Conservation (phyloP, 2,797 vertebrate genomes). For the Novumbra hubbsi region DNA sequence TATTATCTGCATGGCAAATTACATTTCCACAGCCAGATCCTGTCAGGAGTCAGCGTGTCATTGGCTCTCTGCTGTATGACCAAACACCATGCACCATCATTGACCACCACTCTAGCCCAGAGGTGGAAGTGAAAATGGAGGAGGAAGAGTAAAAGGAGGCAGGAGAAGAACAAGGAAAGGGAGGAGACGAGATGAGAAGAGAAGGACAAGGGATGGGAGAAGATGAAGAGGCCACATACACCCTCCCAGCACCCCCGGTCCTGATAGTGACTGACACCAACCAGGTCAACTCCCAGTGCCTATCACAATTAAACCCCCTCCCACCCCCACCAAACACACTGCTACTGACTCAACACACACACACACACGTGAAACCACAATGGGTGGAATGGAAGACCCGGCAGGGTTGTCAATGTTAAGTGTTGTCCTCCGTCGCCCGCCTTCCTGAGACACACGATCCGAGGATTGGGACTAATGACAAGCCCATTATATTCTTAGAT, state of each 20-base stretch:
- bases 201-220: neutral
- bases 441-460: neutral
- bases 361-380: neutral
- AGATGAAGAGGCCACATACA: constrained; percentile 26
- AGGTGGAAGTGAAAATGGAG: no score
- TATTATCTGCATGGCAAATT: constrained; percentile 36
- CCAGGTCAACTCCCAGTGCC: constrained; percentile 53
- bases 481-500: neutral
- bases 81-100: neutral
- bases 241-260: constrained; percentile 56
- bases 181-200: no score
- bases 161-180: neutral
- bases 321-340: neutral
- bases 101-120: neutral
- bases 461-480: neutral
- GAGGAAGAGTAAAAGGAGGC: no score
- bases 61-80: constrained; percentile 4
- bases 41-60: constrained; percentile 21
- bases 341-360: neutral
- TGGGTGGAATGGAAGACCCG: neutral
- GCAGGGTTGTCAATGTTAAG: neutral
- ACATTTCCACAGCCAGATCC: constrained; percentile 28
- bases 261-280: constrained; percentile 64
- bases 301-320: constrained; percentile 67
- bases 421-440: neutral